Conservation (phyloP, 2,888 invertebrate species). For the Macaria liturata region DNA sequence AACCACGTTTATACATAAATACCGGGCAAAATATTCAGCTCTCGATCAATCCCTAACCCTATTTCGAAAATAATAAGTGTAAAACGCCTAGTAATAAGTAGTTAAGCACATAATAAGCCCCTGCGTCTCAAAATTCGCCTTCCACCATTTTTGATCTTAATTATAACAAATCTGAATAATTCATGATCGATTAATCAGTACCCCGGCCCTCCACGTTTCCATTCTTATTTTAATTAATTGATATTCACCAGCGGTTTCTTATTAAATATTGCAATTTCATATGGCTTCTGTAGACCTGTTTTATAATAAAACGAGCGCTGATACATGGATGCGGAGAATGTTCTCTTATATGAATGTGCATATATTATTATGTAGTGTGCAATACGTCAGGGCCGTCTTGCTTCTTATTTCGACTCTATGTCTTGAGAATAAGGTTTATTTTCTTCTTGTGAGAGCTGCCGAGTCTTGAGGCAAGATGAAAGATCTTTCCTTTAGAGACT, state of each 20-base stretch:
- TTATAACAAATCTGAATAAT: slow-evolving; percentile 49
- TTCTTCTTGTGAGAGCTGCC: slow-evolving; percentile 24
- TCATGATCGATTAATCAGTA: slow-evolving; percentile 61
- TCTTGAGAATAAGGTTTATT: slow-evolving; percentile 30
- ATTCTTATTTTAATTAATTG: slow-evolving; percentile 68
- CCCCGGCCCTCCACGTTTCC: slow-evolving; percentile 45
- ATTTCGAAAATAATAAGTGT: no score
- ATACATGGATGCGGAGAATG: slow-evolving; percentile 45
- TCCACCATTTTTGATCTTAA: slow-evolving; percentile 16
- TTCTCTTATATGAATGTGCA: slow-evolving; percentile 44
- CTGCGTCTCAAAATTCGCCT: slow-evolving; percentile 3
- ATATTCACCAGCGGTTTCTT: slow-evolving; percentile 63
- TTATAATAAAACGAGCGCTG: slow-evolving; percentile 57
- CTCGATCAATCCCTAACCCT: no score
- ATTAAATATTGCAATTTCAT: slow-evolving; percentile 75
- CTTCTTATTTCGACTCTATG: slow-evolving; percentile 20
- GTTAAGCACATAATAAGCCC: slow-evolving; percentile 7
- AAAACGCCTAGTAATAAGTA: slow-evolving; percentile 2
- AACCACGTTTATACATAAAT: no score
- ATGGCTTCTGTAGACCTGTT: slow-evolving; percentile 66
- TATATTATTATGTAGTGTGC: slow-evolving; percentile 52
- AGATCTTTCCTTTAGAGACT: slow-evolving; percentile 57
- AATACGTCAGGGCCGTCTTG: slow-evolving; percentile 27
- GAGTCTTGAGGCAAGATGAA: slow-evolving; percentile 47
- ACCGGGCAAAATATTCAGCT: no score